Evolutionary conservation across 2,888 invertebrate genomes (phyloP).

Genomic region (Volucella inflata): DNA sequence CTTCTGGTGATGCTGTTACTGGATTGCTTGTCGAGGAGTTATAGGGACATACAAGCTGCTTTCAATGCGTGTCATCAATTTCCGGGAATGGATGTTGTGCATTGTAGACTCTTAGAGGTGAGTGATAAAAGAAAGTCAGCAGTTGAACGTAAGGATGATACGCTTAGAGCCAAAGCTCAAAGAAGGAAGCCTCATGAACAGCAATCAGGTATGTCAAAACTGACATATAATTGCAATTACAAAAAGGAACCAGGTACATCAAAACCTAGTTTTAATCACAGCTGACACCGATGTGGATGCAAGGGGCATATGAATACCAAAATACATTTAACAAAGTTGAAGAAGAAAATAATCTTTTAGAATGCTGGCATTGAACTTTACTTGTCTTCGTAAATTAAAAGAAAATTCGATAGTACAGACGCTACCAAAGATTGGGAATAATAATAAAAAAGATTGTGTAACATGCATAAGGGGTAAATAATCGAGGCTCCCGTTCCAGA

Average conservation of each 20-base stretch:
- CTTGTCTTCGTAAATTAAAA: slow-evolving; percentile 32
- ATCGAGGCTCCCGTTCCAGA: slow-evolving; percentile 25
- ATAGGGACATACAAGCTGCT: slow-evolving; percentile 49
- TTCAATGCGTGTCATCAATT: slow-evolving; percentile 54
- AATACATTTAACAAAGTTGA: slow-evolving; percentile 12
- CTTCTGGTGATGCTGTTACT: slow-evolving; percentile 46
- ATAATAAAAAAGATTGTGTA: slow-evolving; percentile 22
- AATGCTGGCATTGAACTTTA: slow-evolving; percentile 47
- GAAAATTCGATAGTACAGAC: slow-evolving; percentile 41
- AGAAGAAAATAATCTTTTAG: slow-evolving; percentile 19
- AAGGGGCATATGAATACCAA: slow-evolving; percentile 19
- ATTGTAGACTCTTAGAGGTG: slow-evolving; percentile 29
- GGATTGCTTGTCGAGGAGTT: slow-evolving; percentile 34
- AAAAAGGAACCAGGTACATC: slow-evolving; percentile 4
- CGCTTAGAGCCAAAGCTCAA: background rate
- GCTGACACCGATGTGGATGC: slow-evolving; percentile 8
- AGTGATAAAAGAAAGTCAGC: background rate
- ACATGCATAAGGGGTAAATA: slow-evolving; percentile 47
- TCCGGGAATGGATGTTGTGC: slow-evolving; percentile 29
- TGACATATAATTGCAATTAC: slow-evolving; percentile 19
- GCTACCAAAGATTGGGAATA: slow-evolving; percentile 34
- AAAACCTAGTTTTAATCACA: slow-evolving; percentile 28
- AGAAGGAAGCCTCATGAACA: background rate
- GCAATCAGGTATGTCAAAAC: slow-evolving; percentile 21
- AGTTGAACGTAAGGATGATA: background rate